Evolutionary conservation across 2,888 invertebrate genomes (phyloP).

Genomic region (Pediacus dermestoides): DNA sequence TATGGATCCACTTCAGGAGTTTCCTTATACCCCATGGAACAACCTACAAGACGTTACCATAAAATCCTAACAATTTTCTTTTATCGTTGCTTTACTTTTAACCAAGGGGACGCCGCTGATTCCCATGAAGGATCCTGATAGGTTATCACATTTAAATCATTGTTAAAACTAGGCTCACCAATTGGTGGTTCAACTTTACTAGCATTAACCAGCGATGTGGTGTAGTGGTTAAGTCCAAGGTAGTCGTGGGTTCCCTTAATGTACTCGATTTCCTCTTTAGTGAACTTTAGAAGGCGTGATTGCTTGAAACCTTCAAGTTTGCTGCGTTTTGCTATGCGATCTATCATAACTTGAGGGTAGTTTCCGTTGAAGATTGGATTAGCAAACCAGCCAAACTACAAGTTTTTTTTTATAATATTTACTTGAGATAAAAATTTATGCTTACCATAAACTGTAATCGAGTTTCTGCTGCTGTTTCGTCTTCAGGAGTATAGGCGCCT

Average conservation of each 20-base stretch:
- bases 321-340: constrained; percentile 57
- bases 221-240: constrained; percentile 70
- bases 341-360: constrained; percentile 64
- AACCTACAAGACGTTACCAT: too few relatives aligned
- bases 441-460: constrained; percentile 55
- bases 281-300: constrained; percentile 63
- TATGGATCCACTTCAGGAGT: constrained; percentile 52
- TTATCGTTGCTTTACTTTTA: too few relatives aligned
- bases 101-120: too few relatives aligned
- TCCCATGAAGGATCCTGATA: too few relatives aligned
- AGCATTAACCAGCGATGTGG: constrained; percentile 54
- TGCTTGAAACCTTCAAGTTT: constrained; percentile 45
- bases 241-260: constrained; percentile 67
- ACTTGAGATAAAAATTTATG: too few relatives aligned
- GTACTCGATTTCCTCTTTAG: constrained; percentile 56
- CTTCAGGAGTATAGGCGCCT: constrained; percentile 52
- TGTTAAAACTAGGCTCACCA: too few relatives aligned
- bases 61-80: too few relatives aligned
- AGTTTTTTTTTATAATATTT: too few relatives aligned
- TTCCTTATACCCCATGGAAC: constrained; percentile 60
- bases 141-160: too few relatives aligned
- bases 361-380: constrained; percentile 64
- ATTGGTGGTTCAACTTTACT: too few relatives aligned
- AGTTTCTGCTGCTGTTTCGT: constrained; percentile 57
- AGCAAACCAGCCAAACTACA: constrained; percentile 30